A percentile compares a stretch with the other conserved stretches of the same genome.
Evolutionary conservation across 2,888 invertebrate genomes (phyloP).

Genomic region (Leptinotarsa juncta): DNA sequence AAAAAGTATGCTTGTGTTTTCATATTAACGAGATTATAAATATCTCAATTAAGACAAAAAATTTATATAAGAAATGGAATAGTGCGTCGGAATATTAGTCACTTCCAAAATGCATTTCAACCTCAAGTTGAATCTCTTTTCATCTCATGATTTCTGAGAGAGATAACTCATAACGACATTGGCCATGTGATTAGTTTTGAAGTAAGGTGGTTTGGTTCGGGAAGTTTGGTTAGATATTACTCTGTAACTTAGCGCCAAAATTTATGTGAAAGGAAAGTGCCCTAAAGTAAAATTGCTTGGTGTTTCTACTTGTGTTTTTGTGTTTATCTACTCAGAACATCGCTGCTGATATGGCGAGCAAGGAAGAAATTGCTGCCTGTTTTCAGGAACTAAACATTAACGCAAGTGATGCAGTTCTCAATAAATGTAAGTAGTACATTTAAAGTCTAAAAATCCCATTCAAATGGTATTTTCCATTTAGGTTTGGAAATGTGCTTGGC

Average conservation of each 20-base stretch:
- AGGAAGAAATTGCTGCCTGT: slow-evolving; percentile 49
- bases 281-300: not conserved
- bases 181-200: too few relatives aligned
- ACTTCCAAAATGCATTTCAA: too few relatives aligned
- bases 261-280: slow-evolving; percentile 12
- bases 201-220: not conserved
- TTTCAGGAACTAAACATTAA: slow-evolving; percentile 55
- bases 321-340: slow-evolving; percentile 11
- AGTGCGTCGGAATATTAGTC: too few relatives aligned
- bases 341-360: slow-evolving; percentile 44
- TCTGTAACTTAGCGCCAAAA: slow-evolving; percentile 37
- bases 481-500: slow-evolving; percentile 74
- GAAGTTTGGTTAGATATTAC: not conserved
- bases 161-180: not conserved
- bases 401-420: slow-evolving; percentile 68
- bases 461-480: slow-evolving; percentile 48
- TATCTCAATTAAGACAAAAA: too few relatives aligned
- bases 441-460: not conserved
- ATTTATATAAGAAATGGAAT: too few relatives aligned
- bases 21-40: too few relatives aligned
- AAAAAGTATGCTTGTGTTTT: too few relatives aligned
- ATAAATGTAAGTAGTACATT: slow-evolving; percentile 68
- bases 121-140: not conserved
- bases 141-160: not conserved
- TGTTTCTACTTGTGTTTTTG: slow-evolving; percentile 6